Base-by-base conservation (phyloP, 2,797 vertebrate genomes). In the Chromis chromis region DNA sequence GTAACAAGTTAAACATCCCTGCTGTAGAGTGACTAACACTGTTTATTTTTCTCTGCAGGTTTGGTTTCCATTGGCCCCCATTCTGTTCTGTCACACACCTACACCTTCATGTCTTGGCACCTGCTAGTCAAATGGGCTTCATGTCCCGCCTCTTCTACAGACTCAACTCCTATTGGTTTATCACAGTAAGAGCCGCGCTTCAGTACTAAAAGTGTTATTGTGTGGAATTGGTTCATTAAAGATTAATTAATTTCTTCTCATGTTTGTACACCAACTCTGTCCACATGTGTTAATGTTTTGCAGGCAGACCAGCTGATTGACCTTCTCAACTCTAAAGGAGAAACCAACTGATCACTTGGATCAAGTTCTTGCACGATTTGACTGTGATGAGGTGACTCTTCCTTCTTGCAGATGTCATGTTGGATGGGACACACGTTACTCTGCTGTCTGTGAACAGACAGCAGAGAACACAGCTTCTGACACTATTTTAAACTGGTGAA, bases 1-100 rank as follows among this genome's bases (percentile, higher is more conserved):
- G 2, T 12, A 36, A 12, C 33, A 12, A 36, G 1, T 36, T 36
- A 36, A 33, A 11, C 10, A 11, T 36, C 40, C 16, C 5, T 19
- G 19, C 44, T 46, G 46, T 9, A 3, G 46, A 16, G 22, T 53
- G 13, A 56, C 7, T 60, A 13, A 50, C 9, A 14, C 13, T 7
- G 16, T 44, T 73, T 58, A 48, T 33, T 48, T 36, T 81, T 86
- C 16, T 77, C 70, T 85, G 22, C 89, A 99, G 98, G 89, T 96
- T 99, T 91, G 98, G 98, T 62, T 99, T 99, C 89, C 98, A 99
- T 53, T 94, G 95, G 95, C 97, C 98, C 39, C 98, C 97, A 0
- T 99, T 99, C 92, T 97, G 96, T 78, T 97, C 97, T 0, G 96
- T 99, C 80, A 79, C 94, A 59, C 98, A 99, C 78, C 91, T 99